phyloP scores from a whole-genome alignment of 2,888 invertebrate species.

The Idaea straminata region DNA sequence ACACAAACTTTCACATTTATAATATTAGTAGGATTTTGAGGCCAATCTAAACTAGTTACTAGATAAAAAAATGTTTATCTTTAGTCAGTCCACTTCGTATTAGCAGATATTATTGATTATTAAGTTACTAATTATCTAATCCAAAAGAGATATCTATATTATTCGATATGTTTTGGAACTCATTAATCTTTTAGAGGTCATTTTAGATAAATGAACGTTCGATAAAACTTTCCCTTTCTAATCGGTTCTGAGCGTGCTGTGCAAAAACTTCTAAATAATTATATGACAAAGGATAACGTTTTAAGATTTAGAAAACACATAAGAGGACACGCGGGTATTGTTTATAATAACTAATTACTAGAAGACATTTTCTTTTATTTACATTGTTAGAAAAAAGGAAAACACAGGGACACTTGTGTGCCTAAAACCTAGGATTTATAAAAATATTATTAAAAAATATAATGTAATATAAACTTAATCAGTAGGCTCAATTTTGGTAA shows the following conservation, averaged over 20 bases:
- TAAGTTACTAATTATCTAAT: background rate
- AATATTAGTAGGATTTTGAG: background rate
- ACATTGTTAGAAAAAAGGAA: too few relatives aligned
- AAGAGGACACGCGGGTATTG: too few relatives aligned
- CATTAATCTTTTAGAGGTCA: background rate
- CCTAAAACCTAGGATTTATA: too few relatives aligned
- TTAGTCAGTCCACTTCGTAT: background rate
- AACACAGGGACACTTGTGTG: too few relatives aligned
- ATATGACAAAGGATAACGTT: background rate
- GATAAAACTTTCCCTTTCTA: slow-evolving; percentile 27
- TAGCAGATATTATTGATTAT: background rate
- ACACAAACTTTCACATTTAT: background rate
- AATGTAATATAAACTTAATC: too few relatives aligned
- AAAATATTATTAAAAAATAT: too few relatives aligned
- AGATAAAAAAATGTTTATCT: background rate
- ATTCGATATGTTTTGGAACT: background rate
- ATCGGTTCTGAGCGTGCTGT: slow-evolving; percentile 20
- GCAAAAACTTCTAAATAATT: background rate
- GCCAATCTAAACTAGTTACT: background rate
- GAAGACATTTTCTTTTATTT: too few relatives aligned
- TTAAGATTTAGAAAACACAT: background rate
- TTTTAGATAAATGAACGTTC: background rate
- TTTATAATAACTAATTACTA: too few relatives aligned
- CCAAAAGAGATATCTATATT: background rate
- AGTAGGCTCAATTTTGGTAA: too few relatives aligned